Percentiles rank a stretch among this genome's conserved stretches.
Evolutionary conservation across 37 sponge, comb jelly and placozoan genomes (phyloP).

Genomic region (Haliclona indistincta): DNA sequence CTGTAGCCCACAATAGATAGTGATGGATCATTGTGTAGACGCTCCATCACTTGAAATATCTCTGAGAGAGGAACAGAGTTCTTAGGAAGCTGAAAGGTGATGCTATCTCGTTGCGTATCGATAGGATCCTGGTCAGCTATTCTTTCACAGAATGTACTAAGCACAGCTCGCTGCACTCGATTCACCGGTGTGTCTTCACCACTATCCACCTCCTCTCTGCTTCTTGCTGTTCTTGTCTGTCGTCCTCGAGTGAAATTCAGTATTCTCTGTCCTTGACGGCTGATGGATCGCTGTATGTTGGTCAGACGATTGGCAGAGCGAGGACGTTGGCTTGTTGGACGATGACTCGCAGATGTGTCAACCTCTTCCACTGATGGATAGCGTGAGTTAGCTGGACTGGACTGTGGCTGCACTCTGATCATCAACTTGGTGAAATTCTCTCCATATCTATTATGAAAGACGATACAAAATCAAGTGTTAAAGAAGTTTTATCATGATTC

Average conservation of each 20-base stretch:
- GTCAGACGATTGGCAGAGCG: background rate
- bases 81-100: conserved; percentile 4
- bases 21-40: conserved; percentile 49
- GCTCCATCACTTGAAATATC: background rate
- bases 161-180: too few relatives aligned
- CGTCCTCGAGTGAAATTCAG: background rate
- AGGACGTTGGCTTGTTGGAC: background rate
- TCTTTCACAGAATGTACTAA: background rate
- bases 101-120: background rate
- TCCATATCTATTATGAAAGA: conserved; percentile 3
- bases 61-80: background rate
- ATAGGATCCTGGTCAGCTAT: background rate
- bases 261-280: background rate
- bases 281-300: background rate
- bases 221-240: background rate
- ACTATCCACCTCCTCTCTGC: background rate
- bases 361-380: background rate
- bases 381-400: background rate
- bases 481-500: background rate
- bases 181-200: too few relatives aligned
- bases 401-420: background rate
- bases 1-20: conserved; percentile 86
- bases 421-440: background rate
- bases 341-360: background rate
- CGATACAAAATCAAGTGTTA: too few relatives aligned